phyloP scores from a whole-genome alignment of 2,113 vertebrate genomes.

The Circaetus gallicus region DNA sequence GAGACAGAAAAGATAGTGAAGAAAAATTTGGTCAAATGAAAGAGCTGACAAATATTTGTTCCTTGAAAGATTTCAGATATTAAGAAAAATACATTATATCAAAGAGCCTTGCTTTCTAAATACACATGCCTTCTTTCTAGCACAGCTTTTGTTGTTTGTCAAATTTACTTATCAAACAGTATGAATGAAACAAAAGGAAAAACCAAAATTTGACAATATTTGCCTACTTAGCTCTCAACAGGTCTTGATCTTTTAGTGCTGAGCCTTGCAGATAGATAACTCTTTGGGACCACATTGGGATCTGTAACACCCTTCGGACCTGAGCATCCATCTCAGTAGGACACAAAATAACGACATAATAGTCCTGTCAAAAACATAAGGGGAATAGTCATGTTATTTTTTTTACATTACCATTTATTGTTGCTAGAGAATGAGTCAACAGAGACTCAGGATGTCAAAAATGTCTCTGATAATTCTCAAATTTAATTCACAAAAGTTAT shows the following conservation, averaged over 20 bases:
- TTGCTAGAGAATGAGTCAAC: neutral
- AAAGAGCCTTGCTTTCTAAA: neutral
- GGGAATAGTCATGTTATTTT: neutral
- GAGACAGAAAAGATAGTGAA: neutral
- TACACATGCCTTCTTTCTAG: neutral
- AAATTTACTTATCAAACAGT: neutral
- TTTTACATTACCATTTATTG: neutral
- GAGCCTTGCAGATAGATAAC: slow-evolving; percentile 86
- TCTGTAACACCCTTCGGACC: slow-evolving; percentile 82
- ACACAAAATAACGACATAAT: slow-evolving; percentile 85
- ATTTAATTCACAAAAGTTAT: neutral
- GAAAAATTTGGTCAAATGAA: neutral
- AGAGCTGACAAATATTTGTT: neutral
- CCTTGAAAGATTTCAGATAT: neutral
- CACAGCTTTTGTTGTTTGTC: neutral
- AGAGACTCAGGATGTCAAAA: neutral
- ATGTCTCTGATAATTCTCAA: neutral
- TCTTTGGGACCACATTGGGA: slow-evolving; percentile 87
- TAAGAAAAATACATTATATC: neutral
- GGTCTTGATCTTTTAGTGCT: slow-evolving; percentile 85
- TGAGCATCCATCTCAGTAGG: slow-evolving; percentile 84
- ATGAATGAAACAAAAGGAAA: neutral
- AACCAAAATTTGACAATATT: neutral
- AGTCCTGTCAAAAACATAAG: slow-evolving; percentile 72
- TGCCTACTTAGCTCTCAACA: slow-evolving; percentile 85